phyloP scores from a whole-genome alignment of 2,113 vertebrate species.

The Cryptotis parvus region DNA sequence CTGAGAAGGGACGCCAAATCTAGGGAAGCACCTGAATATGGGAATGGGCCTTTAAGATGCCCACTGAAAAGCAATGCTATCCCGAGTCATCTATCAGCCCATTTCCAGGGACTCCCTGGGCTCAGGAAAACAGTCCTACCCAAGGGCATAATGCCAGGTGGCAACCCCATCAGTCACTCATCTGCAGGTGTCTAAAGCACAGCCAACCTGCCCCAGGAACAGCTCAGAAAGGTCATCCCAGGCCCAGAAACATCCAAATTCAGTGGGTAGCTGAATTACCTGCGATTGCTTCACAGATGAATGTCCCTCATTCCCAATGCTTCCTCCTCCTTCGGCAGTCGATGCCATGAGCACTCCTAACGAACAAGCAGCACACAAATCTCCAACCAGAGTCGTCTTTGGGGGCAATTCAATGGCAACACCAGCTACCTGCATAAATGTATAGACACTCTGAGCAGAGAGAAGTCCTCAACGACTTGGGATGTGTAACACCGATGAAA shows the following conservation, averaged over 20 bases:
- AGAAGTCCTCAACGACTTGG: too few relatives aligned
- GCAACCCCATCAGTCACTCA: not conserved
- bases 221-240: not conserved
- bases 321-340: too few relatives aligned
- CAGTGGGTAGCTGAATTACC: not conserved
- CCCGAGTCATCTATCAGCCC: not conserved
- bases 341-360: not conserved
- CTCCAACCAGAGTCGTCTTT: not conserved
- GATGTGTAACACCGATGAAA: not conserved
- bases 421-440: not conserved
- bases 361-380: not conserved
- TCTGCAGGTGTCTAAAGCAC: not conserved
- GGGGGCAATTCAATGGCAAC: not conserved
- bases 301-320: not conserved
- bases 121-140: not conserved
- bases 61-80: not conserved
- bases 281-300: not conserved
- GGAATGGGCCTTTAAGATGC: too few relatives aligned
- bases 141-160: not conserved
- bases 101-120: not conserved
- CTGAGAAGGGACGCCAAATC: not conserved
- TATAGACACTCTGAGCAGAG: not conserved
- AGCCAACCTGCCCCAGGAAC: not conserved
- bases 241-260: not conserved
- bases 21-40: too few relatives aligned